These are phyloP conservation scores for Henricia sp. DNA, from an alignment of 53 echinoderm and acorn worm species.

Conservation along the genomic window DNA sequence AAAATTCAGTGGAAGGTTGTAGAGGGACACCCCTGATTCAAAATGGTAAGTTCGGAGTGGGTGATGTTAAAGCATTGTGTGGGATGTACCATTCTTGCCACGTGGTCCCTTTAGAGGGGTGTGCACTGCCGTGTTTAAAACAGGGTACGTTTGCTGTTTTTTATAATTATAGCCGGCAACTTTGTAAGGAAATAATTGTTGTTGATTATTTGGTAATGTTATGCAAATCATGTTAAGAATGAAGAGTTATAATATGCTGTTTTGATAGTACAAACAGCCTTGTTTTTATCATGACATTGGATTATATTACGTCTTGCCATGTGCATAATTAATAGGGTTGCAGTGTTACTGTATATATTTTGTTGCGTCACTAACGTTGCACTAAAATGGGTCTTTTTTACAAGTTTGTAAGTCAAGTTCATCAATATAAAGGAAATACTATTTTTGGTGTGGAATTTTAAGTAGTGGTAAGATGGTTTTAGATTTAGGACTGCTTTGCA, in stretches of 20 bases:
- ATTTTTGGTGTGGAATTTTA: slow-evolving; percentile 36
- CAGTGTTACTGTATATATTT: slow-evolving; percentile 73
- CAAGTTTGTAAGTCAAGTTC: slow-evolving; percentile 26
- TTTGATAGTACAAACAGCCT: slow-evolving; percentile 17
- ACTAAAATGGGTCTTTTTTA: slow-evolving; percentile 51
- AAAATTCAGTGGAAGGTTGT: background rate
- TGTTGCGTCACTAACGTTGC: slow-evolving; percentile 66
- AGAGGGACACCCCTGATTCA: background rate
- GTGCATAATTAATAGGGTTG: slow-evolving; percentile 59
- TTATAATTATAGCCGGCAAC: slow-evolving; percentile 9
- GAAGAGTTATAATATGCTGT: slow-evolving; percentile 46
- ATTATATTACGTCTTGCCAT: slow-evolving; percentile 62
- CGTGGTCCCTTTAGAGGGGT: slow-evolving; percentile 3
- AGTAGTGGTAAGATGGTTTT: slow-evolving; percentile 9
- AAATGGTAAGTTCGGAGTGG: slow-evolving; percentile 31
- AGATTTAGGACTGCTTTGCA: background rate
- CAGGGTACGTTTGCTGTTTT: slow-evolving; percentile 33
- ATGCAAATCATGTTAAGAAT: slow-evolving; percentile 35
- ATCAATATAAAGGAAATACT: slow-evolving; percentile 1
- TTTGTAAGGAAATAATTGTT: slow-evolving; percentile 18
- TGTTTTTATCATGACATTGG: slow-evolving; percentile 51
- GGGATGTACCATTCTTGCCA: slow-evolving; percentile 50
- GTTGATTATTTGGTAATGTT: slow-evolving; percentile 27
- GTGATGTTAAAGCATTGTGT: slow-evolving; percentile 48
- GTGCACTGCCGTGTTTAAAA: slow-evolving; percentile 36